Percentiles rank a stretch among this genome's conserved stretches.
Conservation (phyloP, 1,140 invertebrate genomes). For the Sitobion miscanthi region DNA sequence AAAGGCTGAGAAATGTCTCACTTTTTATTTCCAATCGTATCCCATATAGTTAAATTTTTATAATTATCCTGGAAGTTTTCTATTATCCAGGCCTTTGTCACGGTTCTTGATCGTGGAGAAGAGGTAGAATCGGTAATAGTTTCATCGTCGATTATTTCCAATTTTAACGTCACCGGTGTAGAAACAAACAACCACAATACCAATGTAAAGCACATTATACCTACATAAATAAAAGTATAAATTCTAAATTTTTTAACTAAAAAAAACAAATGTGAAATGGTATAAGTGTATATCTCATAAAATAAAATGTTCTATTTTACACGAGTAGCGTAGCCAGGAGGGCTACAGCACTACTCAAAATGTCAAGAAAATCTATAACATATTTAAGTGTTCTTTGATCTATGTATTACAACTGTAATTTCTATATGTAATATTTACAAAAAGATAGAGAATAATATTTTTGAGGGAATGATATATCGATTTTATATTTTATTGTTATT, state of each 20-base stretch:
- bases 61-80: neutral
- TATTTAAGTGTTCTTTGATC: neutral
- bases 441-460: too few relatives aligned
- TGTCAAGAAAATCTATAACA: too few relatives aligned
- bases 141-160: neutral
- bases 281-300: neutral
- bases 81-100: neutral
- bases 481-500: too few relatives aligned
- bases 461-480: too few relatives aligned
- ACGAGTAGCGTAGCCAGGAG: too few relatives aligned
- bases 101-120: neutral
- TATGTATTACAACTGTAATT: neutral
- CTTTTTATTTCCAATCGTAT: neutral
- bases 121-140: neutral
- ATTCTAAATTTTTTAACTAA: neutral
- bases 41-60: neutral
- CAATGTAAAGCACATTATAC: neutral
- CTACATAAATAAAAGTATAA: neutral
- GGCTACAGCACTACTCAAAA: too few relatives aligned
- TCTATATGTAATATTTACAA: neutral
- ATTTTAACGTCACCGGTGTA: slow-evolving; percentile 16
- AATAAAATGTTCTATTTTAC: neutral
- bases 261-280: neutral
- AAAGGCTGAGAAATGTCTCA: neutral
- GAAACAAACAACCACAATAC: slow-evolving; percentile 23